phyloP scores from a whole-genome alignment of 1,140 invertebrate species.

The Ericerus pela region DNA sequence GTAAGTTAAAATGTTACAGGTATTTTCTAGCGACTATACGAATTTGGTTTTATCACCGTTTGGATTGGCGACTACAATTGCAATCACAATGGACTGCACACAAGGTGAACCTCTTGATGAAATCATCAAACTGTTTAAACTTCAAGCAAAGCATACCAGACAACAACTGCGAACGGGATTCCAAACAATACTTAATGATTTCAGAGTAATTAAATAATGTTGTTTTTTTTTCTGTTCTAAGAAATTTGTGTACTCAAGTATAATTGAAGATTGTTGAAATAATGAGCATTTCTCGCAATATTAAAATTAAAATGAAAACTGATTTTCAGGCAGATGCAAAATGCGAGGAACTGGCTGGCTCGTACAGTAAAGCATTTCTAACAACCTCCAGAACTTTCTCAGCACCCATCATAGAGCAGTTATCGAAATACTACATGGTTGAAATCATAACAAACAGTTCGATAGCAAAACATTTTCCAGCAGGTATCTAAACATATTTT shows the following conservation, averaged over 20 bases:
- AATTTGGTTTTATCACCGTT: slow-evolving; percentile 28
- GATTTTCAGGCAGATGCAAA: slow-evolving; percentile 17
- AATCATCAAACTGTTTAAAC: slow-evolving; percentile 20
- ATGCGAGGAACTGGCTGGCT: slow-evolving; percentile 24
- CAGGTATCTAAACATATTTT: background rate
- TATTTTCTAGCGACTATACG: slow-evolving; percentile 16
- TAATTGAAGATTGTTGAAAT: background rate
- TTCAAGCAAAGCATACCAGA: slow-evolving; percentile 16
- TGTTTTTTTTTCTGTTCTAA: background rate
- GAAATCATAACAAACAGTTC: slow-evolving; percentile 22
- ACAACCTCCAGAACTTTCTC: slow-evolving; percentile 21
- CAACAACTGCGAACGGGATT: slow-evolving; percentile 23
- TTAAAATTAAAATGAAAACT: background rate
- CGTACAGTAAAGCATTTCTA: slow-evolving; percentile 25
- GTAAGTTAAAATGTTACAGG: slow-evolving; percentile 10
- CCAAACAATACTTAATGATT: slow-evolving; percentile 20
- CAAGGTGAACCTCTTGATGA: slow-evolving; percentile 23
- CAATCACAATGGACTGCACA: slow-evolving; percentile 26
- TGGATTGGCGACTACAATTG: slow-evolving; percentile 25
- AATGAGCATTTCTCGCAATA: background rate
- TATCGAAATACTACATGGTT: slow-evolving; percentile 24
- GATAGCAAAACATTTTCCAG: background rate
- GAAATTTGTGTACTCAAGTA: background rate
- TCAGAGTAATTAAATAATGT: slow-evolving; percentile 20
- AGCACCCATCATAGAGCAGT: slow-evolving; percentile 22